phyloP scores from a whole-genome alignment of 2,113 vertebrate genomes.

The Pterocles orientalis region DNA sequence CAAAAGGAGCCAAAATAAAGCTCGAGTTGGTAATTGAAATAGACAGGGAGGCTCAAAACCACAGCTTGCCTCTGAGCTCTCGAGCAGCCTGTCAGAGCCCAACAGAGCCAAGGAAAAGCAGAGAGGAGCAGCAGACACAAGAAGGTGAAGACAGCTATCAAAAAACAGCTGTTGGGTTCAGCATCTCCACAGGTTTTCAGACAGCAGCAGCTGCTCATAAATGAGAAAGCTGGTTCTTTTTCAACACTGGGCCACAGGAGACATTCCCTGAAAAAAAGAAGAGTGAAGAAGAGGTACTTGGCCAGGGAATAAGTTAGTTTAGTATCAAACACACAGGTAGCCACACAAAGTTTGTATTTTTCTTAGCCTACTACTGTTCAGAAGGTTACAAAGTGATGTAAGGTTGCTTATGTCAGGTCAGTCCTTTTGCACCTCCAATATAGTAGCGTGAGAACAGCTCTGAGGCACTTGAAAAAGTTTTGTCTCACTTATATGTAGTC shows the following conservation, averaged over 20 bases:
- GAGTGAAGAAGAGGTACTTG: background rate
- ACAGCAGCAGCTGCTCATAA: background rate
- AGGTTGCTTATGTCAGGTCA: background rate
- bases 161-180: background rate
- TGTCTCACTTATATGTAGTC: background rate
- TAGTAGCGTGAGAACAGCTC: background rate
- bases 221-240: background rate
- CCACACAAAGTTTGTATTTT: accelerated
- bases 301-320: background rate
- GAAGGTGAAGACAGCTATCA: background rate
- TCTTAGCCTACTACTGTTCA: background rate
- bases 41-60: background rate
- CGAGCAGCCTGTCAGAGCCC: background rate
- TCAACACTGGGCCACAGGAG: background rate
- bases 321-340: background rate
- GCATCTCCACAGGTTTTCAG: background rate
- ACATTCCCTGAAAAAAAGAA: background rate
- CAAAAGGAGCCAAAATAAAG: background rate
- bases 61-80: background rate
- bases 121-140: background rate
- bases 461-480: background rate
- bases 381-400: background rate
- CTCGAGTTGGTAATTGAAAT: background rate
- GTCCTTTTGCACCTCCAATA: background rate
- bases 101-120: background rate